Base-by-base conservation (phyloP, 2,797 vertebrate genomes). In the Gambusia yucatana region DNA sequence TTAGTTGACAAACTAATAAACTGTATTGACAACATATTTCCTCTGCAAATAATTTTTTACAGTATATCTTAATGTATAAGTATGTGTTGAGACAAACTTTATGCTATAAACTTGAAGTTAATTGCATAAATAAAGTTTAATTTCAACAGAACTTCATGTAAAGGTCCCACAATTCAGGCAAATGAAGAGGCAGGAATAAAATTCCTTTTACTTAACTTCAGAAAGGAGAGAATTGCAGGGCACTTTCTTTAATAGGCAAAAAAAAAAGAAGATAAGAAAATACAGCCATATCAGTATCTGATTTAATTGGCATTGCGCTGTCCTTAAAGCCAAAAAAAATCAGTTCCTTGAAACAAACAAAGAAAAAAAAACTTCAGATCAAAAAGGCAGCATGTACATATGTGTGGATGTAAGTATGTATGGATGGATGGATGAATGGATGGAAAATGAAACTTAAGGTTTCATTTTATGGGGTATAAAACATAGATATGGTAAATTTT, bases 291-390 rank as follows among this genome's bases (percentile, higher is more conserved):
- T 83, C 80, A 76, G 48, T 81, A 67, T 75, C 46, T 71, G 72
- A 83, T 84, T 79, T 82, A 85, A 86, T 78, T 81, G 47, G 82
- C 57, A 74, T 87, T 86, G 22, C 59, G 81, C 61, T 72, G 61
- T 36, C 5, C 16, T 63, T 85, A 77, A 85, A 80, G 70, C 81
- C 28, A 65, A 77, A 46, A 13, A 73, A 83, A 81, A 77, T 76
- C 77, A 74, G 57, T 69, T 77, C 73, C 75, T 44, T 46, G 41
- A 6, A n/a, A 57, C 52, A n/a, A 55, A 55, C 36, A 55, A 57
- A 46, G 2, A 30, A 9, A 8, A 36, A 20, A 36, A 14, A 16
- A 1, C 14, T 33, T 36, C 17, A 36, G 10, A 30, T 33, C 61
- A 63, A 17, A 8, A 63, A 63, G 7, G 16, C 33, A 63, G 4